These are phyloP conservation scores for Drosophila neonasuta DNA, from an alignment of 2,888 invertebrate genomes.

Conservation along the genomic window DNA sequence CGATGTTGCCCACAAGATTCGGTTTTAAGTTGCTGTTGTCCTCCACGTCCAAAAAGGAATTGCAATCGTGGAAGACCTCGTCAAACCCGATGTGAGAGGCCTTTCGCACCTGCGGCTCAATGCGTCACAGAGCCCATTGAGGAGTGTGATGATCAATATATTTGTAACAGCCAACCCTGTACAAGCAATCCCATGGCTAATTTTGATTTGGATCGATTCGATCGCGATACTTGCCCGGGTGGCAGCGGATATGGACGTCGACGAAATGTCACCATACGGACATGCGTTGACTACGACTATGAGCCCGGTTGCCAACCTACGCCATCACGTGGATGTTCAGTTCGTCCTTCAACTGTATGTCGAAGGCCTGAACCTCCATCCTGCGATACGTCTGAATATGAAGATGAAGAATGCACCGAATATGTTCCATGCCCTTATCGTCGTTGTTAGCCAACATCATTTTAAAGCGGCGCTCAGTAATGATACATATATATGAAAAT, in stretches of 20 bases:
- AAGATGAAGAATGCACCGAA: background rate
- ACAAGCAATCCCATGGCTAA: slow-evolving; percentile 16
- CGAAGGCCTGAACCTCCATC: slow-evolving; percentile 4
- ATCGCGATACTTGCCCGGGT: slow-evolving; percentile 22
- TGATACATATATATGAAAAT: too few species aligned
- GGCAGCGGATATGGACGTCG: slow-evolving; percentile 10
- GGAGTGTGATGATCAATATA: background rate
- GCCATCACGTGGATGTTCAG: background rate
- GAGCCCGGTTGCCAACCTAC: slow-evolving; percentile 14
- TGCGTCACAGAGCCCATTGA: background rate
- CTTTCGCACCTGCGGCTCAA: too few species aligned
- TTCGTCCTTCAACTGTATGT: background rate
- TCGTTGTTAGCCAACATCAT: slow-evolving; percentile 9
- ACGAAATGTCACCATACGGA: slow-evolving; percentile 55
- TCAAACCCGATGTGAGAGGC: too few species aligned
- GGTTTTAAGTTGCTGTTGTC: too few species aligned
- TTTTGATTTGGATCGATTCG: slow-evolving; percentile 39
- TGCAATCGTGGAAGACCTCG: slow-evolving; percentile 26
- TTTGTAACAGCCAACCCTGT: too few species aligned
- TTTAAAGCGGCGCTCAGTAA: background rate
- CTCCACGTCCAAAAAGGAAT: slow-evolving; percentile 2
- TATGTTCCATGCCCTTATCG: slow-evolving; percentile 2
- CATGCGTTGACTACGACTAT: slow-evolving; percentile 56
- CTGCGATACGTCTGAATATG: background rate
- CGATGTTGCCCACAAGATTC: too few species aligned